Base-by-base conservation (phyloP, 2,888 invertebrate genomes). In the Leptopilina myrica region DNA sequence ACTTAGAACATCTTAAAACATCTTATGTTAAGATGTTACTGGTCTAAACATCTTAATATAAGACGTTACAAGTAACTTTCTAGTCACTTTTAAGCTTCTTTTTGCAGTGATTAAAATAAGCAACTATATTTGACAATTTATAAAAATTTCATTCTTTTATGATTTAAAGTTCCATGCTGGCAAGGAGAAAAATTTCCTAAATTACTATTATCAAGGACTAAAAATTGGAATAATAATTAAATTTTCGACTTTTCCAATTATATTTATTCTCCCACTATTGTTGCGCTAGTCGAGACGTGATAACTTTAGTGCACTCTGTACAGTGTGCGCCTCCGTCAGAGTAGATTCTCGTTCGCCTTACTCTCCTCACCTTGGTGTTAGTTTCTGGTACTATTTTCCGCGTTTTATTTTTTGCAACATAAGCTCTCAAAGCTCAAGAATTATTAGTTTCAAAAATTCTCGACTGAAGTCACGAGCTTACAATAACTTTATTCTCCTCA, bases 371-470 rank as follows among this genome's bases (percentile, higher is more conserved):
- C 73, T 73, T 73, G 53, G 11, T 73, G 53, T 40, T 56, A 33
- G 73, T 56, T 73, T 73, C 73, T 73, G 56, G 56, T 56, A 73
- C 73, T 56, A 73, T 73, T 73, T 73, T 73, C 73, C 56, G 56
- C 53, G 40, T 53, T 73, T 73, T 56, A 73, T 73, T 73, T 73
- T 73, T 73, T n/a, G n/a, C 73, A 73, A 73, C 12, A 53, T 56
- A 53, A 73, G 73, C 53, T 73, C 56, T 33, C n/a, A 8, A 73
- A 73, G 73, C 73, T 73, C 53, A 26, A 8, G 56, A 73, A 56
- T 33, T 9, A 14, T 43, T 56, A n/a, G 26, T 33, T 53, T 73
- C 33, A 33, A n/a, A 56, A n/a, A 56, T 14, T 56, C 56, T 33
- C 33, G 73, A 33, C 33, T 4, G 20, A n/a, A 26, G 14, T 7